Conservation (phyloP, 2,113 vertebrate species). For the Pachypanchax playfairii region DNA sequence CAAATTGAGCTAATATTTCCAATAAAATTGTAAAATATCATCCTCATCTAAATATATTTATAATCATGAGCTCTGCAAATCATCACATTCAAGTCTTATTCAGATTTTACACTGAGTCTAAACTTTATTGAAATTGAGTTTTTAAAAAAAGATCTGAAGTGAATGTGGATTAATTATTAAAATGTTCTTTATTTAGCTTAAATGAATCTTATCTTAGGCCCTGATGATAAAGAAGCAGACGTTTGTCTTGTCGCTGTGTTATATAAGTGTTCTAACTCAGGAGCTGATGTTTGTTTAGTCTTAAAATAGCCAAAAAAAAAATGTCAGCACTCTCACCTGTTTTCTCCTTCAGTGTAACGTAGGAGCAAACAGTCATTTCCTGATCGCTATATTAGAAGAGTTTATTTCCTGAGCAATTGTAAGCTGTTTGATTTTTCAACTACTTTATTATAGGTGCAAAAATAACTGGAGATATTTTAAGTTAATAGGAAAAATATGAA, state of each 20-base stretch:
- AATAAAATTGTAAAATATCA: no score
- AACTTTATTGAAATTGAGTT: no score
- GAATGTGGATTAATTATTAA: neutral
- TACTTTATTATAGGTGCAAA: neutral
- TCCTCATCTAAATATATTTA: no score
- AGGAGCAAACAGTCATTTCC: slow-evolving; percentile 1
- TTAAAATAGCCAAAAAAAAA: slow-evolving; percentile 33
- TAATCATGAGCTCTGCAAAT: no score
- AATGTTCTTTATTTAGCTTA: neutral
- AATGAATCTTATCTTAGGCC: neutral
- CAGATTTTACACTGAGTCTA: no score
- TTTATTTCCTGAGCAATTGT: slow-evolving; percentile 26
- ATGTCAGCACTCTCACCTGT: no score
- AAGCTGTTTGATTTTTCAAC: neutral
- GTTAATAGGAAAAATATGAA: neutral
- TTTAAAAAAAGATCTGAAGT: neutral
- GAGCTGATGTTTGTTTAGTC: slow-evolving; percentile 57
- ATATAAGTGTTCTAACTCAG: slow-evolving; percentile 52
- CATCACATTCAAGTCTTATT: no score
- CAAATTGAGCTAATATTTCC: no score
- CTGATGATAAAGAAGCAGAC: neutral
- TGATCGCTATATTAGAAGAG: no score
- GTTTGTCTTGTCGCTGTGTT: slow-evolving; percentile 49
- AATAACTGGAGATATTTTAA: slow-evolving; percentile 7
- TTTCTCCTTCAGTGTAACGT: slow-evolving; percentile 14